These are phyloP conservation scores for Pangasius macronema DNA, from an alignment of 2,797 vertebrate species.

Conservation along the genomic window DNA sequence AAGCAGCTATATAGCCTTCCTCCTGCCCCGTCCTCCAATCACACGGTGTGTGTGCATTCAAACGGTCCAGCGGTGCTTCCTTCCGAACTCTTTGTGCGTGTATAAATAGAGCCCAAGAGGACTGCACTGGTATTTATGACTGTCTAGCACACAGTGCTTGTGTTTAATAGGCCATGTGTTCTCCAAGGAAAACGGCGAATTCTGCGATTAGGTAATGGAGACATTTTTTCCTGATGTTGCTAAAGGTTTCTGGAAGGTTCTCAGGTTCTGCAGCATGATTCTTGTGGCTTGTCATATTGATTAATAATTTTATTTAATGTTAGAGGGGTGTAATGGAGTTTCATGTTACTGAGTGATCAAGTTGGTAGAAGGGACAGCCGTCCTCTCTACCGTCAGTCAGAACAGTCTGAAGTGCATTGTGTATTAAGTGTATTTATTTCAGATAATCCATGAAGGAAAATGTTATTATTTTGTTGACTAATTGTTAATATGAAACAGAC, in stretches of 20 bases:
- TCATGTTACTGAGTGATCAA: neutral
- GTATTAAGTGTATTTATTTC: neutral
- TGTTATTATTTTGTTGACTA: neutral
- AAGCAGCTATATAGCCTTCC: conserved; percentile 38
- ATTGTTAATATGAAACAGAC: neutral
- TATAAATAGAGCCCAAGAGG: conserved; percentile 50
- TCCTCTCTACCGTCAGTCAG: neutral
- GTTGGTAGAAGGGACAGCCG: neutral
- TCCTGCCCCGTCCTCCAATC: conserved; percentile 53
- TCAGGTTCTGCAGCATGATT: neutral
- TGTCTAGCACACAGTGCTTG: conserved; percentile 18
- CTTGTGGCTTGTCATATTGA: neutral
- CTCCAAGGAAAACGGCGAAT: conserved; percentile 54
- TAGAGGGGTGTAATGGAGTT: neutral
- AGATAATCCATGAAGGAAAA: too few species aligned
- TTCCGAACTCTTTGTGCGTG: conserved; percentile 7
- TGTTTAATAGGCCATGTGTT: conserved; percentile 53
- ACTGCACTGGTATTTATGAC: conserved; percentile 32
- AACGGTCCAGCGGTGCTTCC: conserved; percentile 37
- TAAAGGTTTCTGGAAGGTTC: neutral
- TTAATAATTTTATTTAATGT: neutral
- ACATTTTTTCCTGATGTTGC: conserved; percentile 14
- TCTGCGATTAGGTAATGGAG: conserved; percentile 57
- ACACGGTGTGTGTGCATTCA: conserved; percentile 57
- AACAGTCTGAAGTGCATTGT: neutral